phyloP scores from a whole-genome alignment of 2,888 invertebrate species.

The Chloroclystis v-ata region DNA sequence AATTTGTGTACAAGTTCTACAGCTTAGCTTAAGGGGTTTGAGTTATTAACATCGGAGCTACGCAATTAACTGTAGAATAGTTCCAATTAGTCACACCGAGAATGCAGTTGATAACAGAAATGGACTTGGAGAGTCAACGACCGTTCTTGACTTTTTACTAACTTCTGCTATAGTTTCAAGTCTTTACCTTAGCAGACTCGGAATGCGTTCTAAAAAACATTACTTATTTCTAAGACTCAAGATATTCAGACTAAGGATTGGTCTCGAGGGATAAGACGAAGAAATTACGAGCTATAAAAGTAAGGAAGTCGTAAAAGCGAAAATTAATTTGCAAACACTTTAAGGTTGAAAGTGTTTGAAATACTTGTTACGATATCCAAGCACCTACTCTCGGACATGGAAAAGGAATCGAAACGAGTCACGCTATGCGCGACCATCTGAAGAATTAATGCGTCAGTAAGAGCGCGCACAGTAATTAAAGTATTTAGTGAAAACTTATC shows the following conservation, averaged over 20 bases:
- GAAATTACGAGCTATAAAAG: constrained; percentile 28
- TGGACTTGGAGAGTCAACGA: constrained; percentile 8
- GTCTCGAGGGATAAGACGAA: constrained; percentile 20
- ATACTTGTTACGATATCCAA: constrained; percentile 26
- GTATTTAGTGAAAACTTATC: constrained; percentile 16
- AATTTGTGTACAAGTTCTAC: constrained; percentile 22
- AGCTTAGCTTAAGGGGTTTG: constrained; percentile 19
- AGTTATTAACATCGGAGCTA: constrained; percentile 23
- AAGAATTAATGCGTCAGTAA: constrained; percentile 30
- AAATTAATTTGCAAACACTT: constrained; percentile 25
- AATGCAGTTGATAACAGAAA: constrained; percentile 12
- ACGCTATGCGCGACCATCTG: constrained; percentile 35
- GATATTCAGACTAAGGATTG: constrained; percentile 19
- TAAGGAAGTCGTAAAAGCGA: constrained; percentile 24
- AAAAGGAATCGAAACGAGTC: constrained; percentile 39
- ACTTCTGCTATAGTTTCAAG: constrained; percentile 17
- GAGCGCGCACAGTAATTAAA: constrained; percentile 20
- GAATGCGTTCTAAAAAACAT: constrained; percentile 13
- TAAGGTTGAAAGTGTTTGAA: constrained; percentile 18
- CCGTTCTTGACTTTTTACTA: constrained; percentile 13
- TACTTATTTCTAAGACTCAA: constrained; percentile 10
- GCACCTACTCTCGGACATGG: constrained; percentile 30
- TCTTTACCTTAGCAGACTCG: constrained; percentile 11
- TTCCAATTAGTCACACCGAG: constrained; percentile 14
- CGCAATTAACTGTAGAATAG: constrained; percentile 21